Base-by-base conservation (phyloP, 1,140 invertebrate species). In the Sipha flava region DNA sequence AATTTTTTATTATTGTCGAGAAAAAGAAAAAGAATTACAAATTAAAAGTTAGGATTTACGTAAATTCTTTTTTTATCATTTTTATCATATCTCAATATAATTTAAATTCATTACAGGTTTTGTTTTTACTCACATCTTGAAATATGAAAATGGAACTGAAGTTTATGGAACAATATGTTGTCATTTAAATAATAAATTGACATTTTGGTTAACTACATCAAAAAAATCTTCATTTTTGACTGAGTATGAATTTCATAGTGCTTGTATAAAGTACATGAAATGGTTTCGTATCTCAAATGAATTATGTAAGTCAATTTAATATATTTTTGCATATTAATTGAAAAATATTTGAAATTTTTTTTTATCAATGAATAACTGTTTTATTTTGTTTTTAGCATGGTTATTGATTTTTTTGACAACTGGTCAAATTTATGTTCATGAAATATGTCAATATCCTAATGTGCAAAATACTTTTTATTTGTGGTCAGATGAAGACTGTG, bases 381-480 rank as follows among this genome's bases (percentile, higher is more conserved):
- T 5, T 59, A 23, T 23, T 52, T 43, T 70, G n/a, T 37, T 43
- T 9, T 59, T 40, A 77, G 73, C 9, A 26, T 77, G 73, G 73
- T 57, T 77, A 40, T 10, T 77, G 4, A 52, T 77, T 57, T 77
- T 57, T 43, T 77, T 77, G 34, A 77, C n/a, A 57, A 77, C 57
- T 57, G 73, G 73, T n/a, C 73, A 77, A 77, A 40, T 77, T 40
- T 77, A 59, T 77, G 49, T 77, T 59, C 73, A 77, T 29, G 73
- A 77, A 43, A 57, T 77, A 49, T 52, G 18, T 9, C n/a, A 57
- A 10, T 77, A 77, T 59, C 73, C 73, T 57, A 16, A 40, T 26
- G 14, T 77, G 9, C 3, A 77, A 3, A 4, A 18, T 59, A 77
- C 73, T 31, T 77, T 77, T 77, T n/a, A 43, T 10, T 77, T 77